Evolutionary conservation across 2,888 invertebrate species (phyloP).

Genomic region (Dryomyza anilis): DNA sequence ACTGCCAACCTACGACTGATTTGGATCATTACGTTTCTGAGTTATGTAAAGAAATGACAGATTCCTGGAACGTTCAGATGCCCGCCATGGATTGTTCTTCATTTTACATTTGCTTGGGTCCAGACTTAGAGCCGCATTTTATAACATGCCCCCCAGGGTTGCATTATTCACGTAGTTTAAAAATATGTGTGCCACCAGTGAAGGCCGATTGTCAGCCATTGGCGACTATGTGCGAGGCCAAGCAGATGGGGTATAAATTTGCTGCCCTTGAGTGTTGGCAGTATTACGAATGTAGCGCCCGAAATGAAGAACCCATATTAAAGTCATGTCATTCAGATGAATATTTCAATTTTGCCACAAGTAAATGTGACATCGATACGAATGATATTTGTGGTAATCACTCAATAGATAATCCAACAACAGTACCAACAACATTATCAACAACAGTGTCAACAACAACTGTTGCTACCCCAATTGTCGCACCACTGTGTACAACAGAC

Average conservation of each 20-base stretch:
- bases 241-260: slow-evolving; percentile 28
- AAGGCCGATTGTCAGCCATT: slow-evolving; percentile 35
- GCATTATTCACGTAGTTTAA: slow-evolving; percentile 38
- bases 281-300: slow-evolving; percentile 34
- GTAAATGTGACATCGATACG: background rate
- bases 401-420: too few species aligned
- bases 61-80: slow-evolving; percentile 20
- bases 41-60: background rate
- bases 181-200: slow-evolving; percentile 32
- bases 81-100: slow-evolving; percentile 29
- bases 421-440: too few species aligned
- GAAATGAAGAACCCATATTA: too few species aligned
- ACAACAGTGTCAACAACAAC: too few species aligned
- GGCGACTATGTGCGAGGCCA: slow-evolving; percentile 33
- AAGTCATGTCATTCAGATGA: background rate
- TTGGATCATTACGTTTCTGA: background rate
- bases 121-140: slow-evolving; percentile 10
- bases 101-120: slow-evolving; percentile 37
- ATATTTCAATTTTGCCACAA: background rate
- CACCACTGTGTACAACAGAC: too few species aligned
- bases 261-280: slow-evolving; percentile 30
- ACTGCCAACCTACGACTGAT: background rate
- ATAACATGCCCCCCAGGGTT: slow-evolving; percentile 33
- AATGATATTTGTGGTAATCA: slow-evolving; percentile 15
- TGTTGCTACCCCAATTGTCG: too few species aligned